phyloP scores from a whole-genome alignment of 2,888 invertebrate species.

The Phalera bucephala region DNA sequence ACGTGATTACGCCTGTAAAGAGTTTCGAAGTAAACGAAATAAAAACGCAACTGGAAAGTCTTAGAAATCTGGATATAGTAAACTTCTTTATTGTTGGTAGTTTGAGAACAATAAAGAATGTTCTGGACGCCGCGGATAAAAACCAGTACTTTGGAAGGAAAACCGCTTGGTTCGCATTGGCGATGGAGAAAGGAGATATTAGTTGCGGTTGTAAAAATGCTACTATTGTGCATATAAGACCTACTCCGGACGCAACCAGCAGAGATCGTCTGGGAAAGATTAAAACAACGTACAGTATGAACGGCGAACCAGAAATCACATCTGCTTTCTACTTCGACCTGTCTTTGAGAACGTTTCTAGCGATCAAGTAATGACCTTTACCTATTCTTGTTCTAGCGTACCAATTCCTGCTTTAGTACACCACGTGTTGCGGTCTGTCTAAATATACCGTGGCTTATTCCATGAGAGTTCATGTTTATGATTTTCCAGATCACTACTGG shows the following conservation, averaged over 20 bases:
- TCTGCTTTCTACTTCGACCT: slow-evolving; percentile 95
- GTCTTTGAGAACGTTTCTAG: slow-evolving; percentile 87
- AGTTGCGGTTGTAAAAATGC: slow-evolving; percentile 90
- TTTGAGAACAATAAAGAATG: slow-evolving; percentile 86
- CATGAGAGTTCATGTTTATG: slow-evolving; percentile 66
- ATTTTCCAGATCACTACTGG: slow-evolving; percentile 86
- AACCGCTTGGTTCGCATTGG: slow-evolving; percentile 94
- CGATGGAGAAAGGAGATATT: slow-evolving; percentile 88
- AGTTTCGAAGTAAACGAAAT: slow-evolving; percentile 84
- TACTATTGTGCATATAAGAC: slow-evolving; percentile 89
- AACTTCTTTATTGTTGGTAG: slow-evolving; percentile 94
- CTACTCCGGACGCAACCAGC: slow-evolving; percentile 86
- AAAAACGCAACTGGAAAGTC: slow-evolving; percentile 86
- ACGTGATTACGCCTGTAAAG: slow-evolving; percentile 89
- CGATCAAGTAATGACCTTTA: slow-evolving; percentile 86
- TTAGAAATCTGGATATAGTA: slow-evolving; percentile 92
- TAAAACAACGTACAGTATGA: slow-evolving; percentile 88
- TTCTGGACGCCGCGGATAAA: slow-evolving; percentile 87
- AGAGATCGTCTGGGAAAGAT: slow-evolving; percentile 88
- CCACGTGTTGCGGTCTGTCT: slow-evolving; percentile 55
- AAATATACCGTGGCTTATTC: slow-evolving; percentile 69
- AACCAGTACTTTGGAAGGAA: slow-evolving; percentile 91
- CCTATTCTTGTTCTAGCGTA: slow-evolving; percentile 51
- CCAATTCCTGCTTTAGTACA: slow-evolving; percentile 50
- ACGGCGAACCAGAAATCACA: slow-evolving; percentile 88